Evolutionary conservation across 1,140 invertebrate genomes (phyloP).

Genomic region (Chrysomallon squamiferum): DNA sequence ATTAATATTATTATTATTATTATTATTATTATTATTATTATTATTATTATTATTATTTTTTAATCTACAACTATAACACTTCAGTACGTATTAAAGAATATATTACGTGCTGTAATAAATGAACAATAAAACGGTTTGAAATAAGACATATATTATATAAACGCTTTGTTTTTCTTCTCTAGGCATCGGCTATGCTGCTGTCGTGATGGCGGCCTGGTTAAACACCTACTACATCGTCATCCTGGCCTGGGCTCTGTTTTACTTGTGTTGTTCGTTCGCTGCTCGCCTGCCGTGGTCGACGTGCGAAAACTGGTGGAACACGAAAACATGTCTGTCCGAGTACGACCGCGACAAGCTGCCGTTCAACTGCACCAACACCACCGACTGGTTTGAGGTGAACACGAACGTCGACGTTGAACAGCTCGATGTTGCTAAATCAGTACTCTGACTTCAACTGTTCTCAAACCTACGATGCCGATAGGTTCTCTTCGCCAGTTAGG

Average conservation of each 20-base stretch:
- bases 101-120: too few relatives aligned
- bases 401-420: slow-evolving; percentile 23
- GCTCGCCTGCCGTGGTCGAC: slow-evolving; percentile 88
- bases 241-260: slow-evolving; percentile 96
- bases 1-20: too few relatives aligned
- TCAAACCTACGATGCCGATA: slow-evolving; percentile 29
- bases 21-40: too few relatives aligned
- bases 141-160: too few relatives aligned
- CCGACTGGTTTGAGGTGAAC: slow-evolving; percentile 31
- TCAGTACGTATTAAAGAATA: too few relatives aligned
- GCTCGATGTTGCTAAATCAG: slow-evolving; percentile 19
- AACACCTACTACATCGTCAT: slow-evolving; percentile 99
- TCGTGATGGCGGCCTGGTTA: slow-evolving; percentile 99
- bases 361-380: slow-evolving; percentile 38
- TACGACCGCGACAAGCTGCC: slow-evolving; percentile 37
- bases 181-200: slow-evolving; percentile 98
- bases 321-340: slow-evolving; percentile 44
- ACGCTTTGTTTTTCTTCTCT: too few relatives aligned
- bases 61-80: too few relatives aligned
- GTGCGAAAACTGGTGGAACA: slow-evolving; percentile 84
- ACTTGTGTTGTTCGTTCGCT: slow-evolving; percentile 91
- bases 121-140: too few relatives aligned
- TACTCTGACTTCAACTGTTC: slow-evolving; percentile 34
- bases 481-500: slow-evolving; percentile 67
- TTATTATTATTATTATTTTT: too few relatives aligned